Evolutionary conservation across 1,140 invertebrate genomes (phyloP).

Genomic region (Calephelis virginiensis): DNA sequence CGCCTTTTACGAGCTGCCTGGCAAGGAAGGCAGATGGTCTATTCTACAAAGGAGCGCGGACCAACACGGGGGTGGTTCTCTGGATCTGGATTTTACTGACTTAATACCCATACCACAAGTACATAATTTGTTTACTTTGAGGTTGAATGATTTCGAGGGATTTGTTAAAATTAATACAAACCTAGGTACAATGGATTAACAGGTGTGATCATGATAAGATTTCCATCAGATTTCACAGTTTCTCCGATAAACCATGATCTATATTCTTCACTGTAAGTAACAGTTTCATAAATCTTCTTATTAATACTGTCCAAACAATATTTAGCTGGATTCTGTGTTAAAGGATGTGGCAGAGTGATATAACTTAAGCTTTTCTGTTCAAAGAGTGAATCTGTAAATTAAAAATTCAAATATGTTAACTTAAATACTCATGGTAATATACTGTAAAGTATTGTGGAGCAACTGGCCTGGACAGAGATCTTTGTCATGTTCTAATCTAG

Average conservation of each 20-base stretch:
- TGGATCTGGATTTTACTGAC: too few relatives aligned
- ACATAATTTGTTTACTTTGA: too few relatives aligned
- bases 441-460: too few relatives aligned
- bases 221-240: constrained; percentile 85
- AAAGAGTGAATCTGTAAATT: constrained; percentile 74
- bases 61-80: too few relatives aligned
- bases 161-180: constrained; percentile 50
- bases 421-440: too few relatives aligned
- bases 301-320: constrained; percentile 80
- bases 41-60: too few relatives aligned
- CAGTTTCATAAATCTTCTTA: constrained; percentile 69
- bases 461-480: too few relatives aligned
- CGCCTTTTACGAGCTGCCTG: too few relatives aligned
- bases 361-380: constrained; percentile 85
- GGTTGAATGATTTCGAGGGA: too few relatives aligned
- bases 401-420: background rate
- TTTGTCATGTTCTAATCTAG: too few relatives aligned
- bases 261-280: constrained; percentile 77
- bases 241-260: constrained; percentile 48
- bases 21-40: too few relatives aligned
- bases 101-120: too few relatives aligned
- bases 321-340: constrained; percentile 79
- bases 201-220: constrained; percentile 84
- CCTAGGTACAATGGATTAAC: constrained; percentile 86
- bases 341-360: constrained; percentile 85